A percentile compares a stretch with the other conserved stretches of the same genome.
Conservation (phyloP, 2,888 invertebrate species). For the Erpobdella octoculata region DNA sequence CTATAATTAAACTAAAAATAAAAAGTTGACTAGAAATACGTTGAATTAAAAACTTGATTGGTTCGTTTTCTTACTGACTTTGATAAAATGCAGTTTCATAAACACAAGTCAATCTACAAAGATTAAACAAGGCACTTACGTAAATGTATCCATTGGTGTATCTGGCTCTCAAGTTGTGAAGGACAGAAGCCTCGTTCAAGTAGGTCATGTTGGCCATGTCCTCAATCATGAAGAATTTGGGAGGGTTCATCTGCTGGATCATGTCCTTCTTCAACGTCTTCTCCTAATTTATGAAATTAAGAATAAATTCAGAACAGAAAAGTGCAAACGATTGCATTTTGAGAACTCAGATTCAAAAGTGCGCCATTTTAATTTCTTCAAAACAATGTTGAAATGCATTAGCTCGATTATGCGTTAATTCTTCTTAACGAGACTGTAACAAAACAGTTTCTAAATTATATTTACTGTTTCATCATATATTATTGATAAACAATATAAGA, state of each 20-base stretch:
- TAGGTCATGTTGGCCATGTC: conserved; percentile 53
- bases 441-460: too few species aligned
- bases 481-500: too few species aligned
- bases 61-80: not conserved
- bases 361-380: too few species aligned
- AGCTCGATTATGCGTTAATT: not conserved
- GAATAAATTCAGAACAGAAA: too few species aligned
- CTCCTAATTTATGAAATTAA: too few species aligned
- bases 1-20: not conserved
- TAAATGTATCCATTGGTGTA: conserved; percentile 48
- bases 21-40: not conserved
- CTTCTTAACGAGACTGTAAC: not conserved
- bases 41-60: not conserved
- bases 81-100: too few species aligned
- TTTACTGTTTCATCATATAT: too few species aligned
- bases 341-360: too few species aligned
- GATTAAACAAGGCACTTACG: too few species aligned
- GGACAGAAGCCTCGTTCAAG: conserved; percentile 50
- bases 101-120: too few species aligned
- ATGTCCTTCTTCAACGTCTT: conserved; percentile 63
- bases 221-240: conserved; percentile 50
- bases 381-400: too few species aligned
- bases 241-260: conserved; percentile 51
- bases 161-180: conserved; percentile 47
- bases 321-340: too few species aligned